phyloP scores from a whole-genome alignment of 2,113 vertebrate genomes.

The Crotalus viridis region DNA sequence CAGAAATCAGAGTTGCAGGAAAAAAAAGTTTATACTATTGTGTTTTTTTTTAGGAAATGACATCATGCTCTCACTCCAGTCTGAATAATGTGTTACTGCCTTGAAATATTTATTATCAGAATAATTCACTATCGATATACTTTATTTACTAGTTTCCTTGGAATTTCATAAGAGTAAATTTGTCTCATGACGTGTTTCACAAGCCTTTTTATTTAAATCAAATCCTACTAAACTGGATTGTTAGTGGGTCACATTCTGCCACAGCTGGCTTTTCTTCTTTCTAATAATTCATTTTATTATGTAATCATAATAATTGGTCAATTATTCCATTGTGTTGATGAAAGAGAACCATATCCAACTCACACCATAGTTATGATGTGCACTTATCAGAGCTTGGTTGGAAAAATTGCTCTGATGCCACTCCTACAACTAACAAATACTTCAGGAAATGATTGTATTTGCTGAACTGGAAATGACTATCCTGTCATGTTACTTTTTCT shows the following conservation, averaged over 20 bases:
- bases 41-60: neutral
- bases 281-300: neutral
- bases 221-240: neutral
- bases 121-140: neutral
- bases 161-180: neutral
- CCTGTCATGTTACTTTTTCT: constrained; percentile 2
- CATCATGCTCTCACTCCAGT: neutral
- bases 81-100: neutral
- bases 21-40: neutral
- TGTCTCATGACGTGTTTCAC: neutral
- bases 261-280: neutral
- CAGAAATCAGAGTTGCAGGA: neutral
- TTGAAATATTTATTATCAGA: neutral
- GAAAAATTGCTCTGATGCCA: neutral
- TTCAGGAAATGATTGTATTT: constrained; percentile 6
- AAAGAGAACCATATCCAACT: neutral
- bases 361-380: neutral
- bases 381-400: neutral
- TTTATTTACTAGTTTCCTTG: neutral
- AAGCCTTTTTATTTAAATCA: neutral
- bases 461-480: constrained; percentile 19
- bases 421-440: neutral
- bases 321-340: neutral
- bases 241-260: neutral
- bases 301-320: neutral